These are phyloP conservation scores for Corbicula japonica DNA, from an alignment of 2,888 invertebrate species.

Conservation along the genomic window DNA sequence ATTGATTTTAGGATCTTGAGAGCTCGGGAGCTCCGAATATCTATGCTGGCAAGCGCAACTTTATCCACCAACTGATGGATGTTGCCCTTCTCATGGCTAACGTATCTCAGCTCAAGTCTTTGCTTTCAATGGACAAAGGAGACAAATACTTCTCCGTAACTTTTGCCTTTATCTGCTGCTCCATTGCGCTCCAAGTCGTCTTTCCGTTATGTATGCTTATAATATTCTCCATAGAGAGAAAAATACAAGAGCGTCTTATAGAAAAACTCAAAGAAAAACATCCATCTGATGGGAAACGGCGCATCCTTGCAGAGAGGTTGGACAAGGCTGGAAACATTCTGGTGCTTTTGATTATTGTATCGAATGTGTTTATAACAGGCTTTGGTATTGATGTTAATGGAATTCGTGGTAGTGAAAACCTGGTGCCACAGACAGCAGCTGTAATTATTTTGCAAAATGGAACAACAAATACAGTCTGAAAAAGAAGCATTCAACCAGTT, in stretches of 20 bases:
- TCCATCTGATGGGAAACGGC: constrained; percentile 22
- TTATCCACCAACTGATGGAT: constrained; percentile 70
- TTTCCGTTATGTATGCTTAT: constrained; percentile 63
- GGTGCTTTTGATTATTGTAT: constrained; percentile 63
- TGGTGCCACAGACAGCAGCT: no score
- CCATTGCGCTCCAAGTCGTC: constrained; percentile 63
- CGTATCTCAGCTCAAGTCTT: constrained; percentile 69
- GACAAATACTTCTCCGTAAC: constrained; percentile 55
- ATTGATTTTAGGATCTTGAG: no score
- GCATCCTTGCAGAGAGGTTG: constrained; percentile 41
- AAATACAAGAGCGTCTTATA: constrained; percentile 30
- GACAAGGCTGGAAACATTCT: constrained; percentile 61
- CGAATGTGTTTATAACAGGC: constrained; percentile 67
- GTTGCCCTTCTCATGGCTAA: constrained; percentile 71
- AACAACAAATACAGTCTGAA: no score
- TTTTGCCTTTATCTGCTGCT: constrained; percentile 55
- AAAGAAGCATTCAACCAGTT: no score
- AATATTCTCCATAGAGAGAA: constrained; percentile 54
- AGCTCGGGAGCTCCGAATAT: constrained; percentile 43
- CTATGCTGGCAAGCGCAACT: constrained; percentile 59
- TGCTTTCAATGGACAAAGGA: constrained; percentile 40
- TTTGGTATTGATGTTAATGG: constrained; percentile 60
- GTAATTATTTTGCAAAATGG: no score
- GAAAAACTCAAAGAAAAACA: constrained; percentile 15
- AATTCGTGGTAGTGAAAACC: no score